A percentile compares a stretch with the other conserved stretches of the same genome.
Conservation (phyloP, 2,797 vertebrate species). For the Triplophysa bombifrons region DNA sequence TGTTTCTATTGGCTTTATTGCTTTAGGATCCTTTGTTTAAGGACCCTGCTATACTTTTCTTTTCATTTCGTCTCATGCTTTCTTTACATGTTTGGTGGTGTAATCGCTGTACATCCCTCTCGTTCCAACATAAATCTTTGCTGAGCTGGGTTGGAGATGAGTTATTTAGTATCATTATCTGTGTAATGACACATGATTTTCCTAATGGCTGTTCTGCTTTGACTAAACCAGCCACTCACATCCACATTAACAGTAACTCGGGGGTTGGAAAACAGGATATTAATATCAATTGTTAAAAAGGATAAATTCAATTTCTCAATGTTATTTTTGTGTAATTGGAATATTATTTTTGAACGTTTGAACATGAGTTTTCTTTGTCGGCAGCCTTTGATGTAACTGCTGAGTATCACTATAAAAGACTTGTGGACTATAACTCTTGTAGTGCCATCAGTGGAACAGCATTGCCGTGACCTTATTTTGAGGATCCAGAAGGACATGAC, state of each 20-base stretch:
- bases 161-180: slow-evolving; percentile 11
- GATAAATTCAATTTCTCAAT: background rate
- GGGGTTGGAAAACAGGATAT: background rate
- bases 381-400: no score
- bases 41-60: background rate
- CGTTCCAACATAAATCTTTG: slow-evolving; percentile 3
- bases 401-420: no score
- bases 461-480: no score
- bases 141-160: background rate
- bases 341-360: background rate
- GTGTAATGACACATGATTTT: slow-evolving; percentile 33
- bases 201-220: slow-evolving; percentile 19
- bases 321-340: background rate
- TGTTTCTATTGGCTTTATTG: background rate
- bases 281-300: background rate
- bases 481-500: no score
- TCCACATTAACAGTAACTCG: background rate
- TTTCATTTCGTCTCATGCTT: background rate
- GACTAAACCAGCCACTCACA: slow-evolving; percentile 25
- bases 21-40: background rate
- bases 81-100: background rate
- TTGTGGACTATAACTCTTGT: no score
- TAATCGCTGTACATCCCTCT: background rate
- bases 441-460: no score
- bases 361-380: background rate